phyloP scores from a whole-genome alignment of 2,888 invertebrate species.

The Celastrina argiolus region DNA sequence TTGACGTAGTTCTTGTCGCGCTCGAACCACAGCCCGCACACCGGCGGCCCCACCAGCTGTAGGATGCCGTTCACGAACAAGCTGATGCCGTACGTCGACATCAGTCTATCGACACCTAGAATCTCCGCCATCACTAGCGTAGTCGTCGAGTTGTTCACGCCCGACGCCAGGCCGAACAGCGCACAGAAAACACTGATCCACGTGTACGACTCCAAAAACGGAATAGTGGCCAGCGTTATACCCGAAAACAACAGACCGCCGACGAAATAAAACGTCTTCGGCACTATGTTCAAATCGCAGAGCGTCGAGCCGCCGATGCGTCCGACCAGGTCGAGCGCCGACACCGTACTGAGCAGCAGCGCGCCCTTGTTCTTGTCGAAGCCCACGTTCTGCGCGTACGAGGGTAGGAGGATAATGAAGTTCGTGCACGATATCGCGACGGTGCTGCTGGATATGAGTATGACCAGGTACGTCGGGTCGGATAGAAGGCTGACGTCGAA shows the following conservation, averaged over 20 bases:
- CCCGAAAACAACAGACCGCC: slow-evolving; percentile 88
- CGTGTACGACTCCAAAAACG: slow-evolving; percentile 81
- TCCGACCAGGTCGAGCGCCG: slow-evolving; percentile 88
- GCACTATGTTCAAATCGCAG: slow-evolving; percentile 86
- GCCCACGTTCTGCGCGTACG: slow-evolving; percentile 83
- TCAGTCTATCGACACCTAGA: slow-evolving; percentile 88
- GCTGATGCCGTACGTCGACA: slow-evolving; percentile 91
- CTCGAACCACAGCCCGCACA: slow-evolving; percentile 86
- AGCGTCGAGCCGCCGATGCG: slow-evolving; percentile 90
- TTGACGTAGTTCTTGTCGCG: slow-evolving; percentile 80
- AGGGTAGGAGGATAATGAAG: slow-evolving; percentile 89
- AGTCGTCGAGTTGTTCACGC: slow-evolving; percentile 90
- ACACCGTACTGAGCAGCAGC: slow-evolving; percentile 86
- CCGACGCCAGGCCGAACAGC: slow-evolving; percentile 88
- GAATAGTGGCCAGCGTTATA: slow-evolving; percentile 83
- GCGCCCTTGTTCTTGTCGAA: slow-evolving; percentile 85
- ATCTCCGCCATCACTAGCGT: slow-evolving; percentile 93
- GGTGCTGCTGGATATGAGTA: slow-evolving; percentile 89
- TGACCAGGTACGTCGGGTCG: slow-evolving; percentile 88
- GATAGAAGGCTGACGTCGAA: slow-evolving; percentile 84
- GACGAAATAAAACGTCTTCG: slow-evolving; percentile 89
- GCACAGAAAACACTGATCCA: slow-evolving; percentile 83
- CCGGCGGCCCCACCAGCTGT: slow-evolving; percentile 88
- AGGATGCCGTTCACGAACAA: slow-evolving; percentile 90
- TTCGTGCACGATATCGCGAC: slow-evolving; percentile 93